Base-by-base conservation (phyloP, 2,888 invertebrate genomes). In the Agrypnus murinus region DNA sequence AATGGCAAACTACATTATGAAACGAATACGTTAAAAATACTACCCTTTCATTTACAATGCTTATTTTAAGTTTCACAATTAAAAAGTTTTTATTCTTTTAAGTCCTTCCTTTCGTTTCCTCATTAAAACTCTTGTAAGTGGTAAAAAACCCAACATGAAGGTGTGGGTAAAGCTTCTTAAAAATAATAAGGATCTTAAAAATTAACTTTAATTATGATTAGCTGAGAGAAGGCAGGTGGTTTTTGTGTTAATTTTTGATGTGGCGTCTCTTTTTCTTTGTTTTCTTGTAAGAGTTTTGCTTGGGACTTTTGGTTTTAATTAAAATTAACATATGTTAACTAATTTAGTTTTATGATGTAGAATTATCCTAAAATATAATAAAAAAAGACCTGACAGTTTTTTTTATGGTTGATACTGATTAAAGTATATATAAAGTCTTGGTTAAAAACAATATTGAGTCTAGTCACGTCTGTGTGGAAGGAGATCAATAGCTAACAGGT, bases 181-280 rank as follows among this genome's bases (percentile, higher is more conserved):
- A 55, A 55, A 55, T 36, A 32, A 55, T n/a, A 55, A 55, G 55
- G 10, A 17, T 17, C 19, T 55, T 19, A 55, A 55, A 55, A 55
- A 55, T 55, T 55, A 55, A 55, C 19, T 19, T 8, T 32, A 55
- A 55, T 53, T 53, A 53, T 53, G 31, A 53, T 32, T 53, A 53
- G 31, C 34, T 6, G 15, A 34, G 7, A 8, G 25, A 25, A 25
- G 14, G 53, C 3, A 15, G 53, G 53, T 34, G 53, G 25, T 4
- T 32, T 17, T 34, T 53, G 53, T 14, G 1, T 53, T 34, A 34
- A 53, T 34, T 12, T 53, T 53, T 53, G 9, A 53, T 32, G 32
- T 4, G 25, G 53, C 6, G 25, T 25, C 25, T 25, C 5, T 25
- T 25, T 5, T 25, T 25, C 5, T 25, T 5, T 25, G 25, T 25